Evolutionary conservation across 2,797 vertebrate genomes (phyloP).

Genomic region (Dendrocincla tyrannina): DNA sequence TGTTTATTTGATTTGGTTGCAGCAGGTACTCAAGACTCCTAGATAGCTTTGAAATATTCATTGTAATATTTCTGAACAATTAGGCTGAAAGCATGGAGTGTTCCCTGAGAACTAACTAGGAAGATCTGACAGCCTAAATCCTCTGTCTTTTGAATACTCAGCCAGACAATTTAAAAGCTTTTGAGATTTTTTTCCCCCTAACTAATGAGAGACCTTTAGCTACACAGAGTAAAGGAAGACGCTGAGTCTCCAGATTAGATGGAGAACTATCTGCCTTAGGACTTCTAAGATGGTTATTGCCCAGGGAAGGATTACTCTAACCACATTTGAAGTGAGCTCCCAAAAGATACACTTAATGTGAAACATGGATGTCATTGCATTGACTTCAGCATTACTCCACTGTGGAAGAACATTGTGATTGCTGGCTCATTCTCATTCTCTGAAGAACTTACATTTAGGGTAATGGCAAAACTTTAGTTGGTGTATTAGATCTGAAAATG

Average conservation of each 20-base stretch:
- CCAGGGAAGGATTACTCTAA: neutral
- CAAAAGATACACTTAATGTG: neutral
- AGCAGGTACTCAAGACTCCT: neutral
- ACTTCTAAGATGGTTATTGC: neutral
- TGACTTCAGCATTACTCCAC: neutral
- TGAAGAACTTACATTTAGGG: neutral
- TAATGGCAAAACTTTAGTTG: neutral
- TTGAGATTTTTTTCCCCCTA: neutral
- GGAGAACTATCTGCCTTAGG: neutral
- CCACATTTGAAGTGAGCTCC: neutral
- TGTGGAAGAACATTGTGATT: neutral
- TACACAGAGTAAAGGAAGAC: neutral
- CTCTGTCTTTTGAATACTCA: conserved; percentile 1
- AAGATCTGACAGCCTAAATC: neutral
- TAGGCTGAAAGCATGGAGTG: neutral
- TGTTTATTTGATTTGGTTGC: neutral
- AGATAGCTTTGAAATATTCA: conserved; percentile 23
- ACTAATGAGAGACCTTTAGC: neutral
- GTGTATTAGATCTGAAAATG: conserved; percentile 13
- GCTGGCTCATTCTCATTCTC: neutral
- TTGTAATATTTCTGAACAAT: conserved; percentile 1
- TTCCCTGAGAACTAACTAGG: neutral
- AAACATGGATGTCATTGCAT: neutral
- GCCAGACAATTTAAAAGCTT: neutral
- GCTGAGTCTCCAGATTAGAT: neutral